These are phyloP conservation scores for Xestia c-nigrum DNA, from an alignment of 2,888 invertebrate genomes.

Conservation along the genomic window DNA sequence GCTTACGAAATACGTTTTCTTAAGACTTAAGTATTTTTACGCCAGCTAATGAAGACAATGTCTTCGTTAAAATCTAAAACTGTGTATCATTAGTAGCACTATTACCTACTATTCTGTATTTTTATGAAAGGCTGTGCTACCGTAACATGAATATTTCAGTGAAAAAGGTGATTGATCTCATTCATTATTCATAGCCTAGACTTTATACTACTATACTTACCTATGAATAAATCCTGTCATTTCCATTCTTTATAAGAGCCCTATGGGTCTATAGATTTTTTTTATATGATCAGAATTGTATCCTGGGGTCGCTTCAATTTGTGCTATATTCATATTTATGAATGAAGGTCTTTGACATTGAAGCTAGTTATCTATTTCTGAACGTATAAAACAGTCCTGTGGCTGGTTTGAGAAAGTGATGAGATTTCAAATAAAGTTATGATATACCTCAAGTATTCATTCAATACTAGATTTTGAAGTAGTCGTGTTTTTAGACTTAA, in stretches of 20 bases:
- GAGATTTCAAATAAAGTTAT: background rate
- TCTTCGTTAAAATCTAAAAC: background rate
- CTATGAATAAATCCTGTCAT: background rate
- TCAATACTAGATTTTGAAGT: no score
- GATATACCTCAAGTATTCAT: background rate
- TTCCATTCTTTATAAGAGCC: background rate
- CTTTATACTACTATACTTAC: background rate
- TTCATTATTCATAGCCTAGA: constrained; percentile 36
- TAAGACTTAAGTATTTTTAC: background rate
- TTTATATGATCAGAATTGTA: constrained; percentile 3
- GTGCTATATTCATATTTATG: constrained; percentile 13
- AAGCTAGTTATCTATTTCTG: background rate
- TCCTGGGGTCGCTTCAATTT: constrained; percentile 4
- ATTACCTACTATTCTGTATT: background rate
- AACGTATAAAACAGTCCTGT: background rate
- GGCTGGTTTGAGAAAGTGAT: background rate
- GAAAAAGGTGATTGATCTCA: constrained; percentile 32
- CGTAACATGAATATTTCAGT: background rate
- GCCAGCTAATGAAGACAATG: background rate
- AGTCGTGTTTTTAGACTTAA: background rate
- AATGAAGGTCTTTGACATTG: constrained; percentile 16
- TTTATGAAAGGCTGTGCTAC: constrained; percentile 1
- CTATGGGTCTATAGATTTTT: background rate
- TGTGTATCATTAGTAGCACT: background rate
- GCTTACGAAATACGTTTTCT: background rate